Percentiles rank a stretch among this genome's conserved stretches.
Conservation (phyloP, 2,113 vertebrate genomes). For the Neolamprologus caudopunctatus region DNA sequence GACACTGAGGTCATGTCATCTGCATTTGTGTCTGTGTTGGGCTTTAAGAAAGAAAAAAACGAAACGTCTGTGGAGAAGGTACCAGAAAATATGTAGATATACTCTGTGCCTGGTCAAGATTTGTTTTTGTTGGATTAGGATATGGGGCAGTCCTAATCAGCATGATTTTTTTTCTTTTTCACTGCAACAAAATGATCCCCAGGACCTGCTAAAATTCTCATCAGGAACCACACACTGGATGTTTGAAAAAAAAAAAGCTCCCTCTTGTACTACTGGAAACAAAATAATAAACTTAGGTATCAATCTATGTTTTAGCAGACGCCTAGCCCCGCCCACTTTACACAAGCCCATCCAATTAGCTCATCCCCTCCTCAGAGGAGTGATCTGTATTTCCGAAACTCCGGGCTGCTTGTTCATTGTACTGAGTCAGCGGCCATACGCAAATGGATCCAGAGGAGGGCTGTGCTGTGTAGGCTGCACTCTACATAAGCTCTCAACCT, state of each 20-base stretch:
- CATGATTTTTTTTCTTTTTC: neutral
- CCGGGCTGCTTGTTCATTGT: constrained; percentile 24
- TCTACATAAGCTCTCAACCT: constrained; percentile 21
- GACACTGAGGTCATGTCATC: neutral
- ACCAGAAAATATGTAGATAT: neutral
- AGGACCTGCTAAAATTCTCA: neutral
- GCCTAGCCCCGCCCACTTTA: neutral
- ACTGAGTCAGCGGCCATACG: constrained; percentile 57
- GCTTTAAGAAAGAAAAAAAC: neutral
- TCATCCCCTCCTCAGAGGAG: neutral
- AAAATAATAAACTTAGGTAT: neutral
- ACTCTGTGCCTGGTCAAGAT: neutral
- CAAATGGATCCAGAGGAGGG: constrained; percentile 30
- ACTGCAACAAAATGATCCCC: neutral
- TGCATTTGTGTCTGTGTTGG: neutral
- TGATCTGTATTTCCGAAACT: constrained; percentile 7
- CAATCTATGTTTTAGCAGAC: neutral
- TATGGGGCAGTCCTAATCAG: neutral
- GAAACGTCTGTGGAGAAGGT: neutral
- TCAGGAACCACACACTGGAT: neutral
- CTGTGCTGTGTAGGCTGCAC: constrained; percentile 21
- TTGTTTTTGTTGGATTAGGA: neutral
- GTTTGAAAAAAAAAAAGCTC: neutral
- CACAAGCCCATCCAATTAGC: constrained; percentile 19
- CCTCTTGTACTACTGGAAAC: neutral